Evolutionary conservation across 2,888 invertebrate species (phyloP).

Genomic region (Portevinia maculata): DNA sequence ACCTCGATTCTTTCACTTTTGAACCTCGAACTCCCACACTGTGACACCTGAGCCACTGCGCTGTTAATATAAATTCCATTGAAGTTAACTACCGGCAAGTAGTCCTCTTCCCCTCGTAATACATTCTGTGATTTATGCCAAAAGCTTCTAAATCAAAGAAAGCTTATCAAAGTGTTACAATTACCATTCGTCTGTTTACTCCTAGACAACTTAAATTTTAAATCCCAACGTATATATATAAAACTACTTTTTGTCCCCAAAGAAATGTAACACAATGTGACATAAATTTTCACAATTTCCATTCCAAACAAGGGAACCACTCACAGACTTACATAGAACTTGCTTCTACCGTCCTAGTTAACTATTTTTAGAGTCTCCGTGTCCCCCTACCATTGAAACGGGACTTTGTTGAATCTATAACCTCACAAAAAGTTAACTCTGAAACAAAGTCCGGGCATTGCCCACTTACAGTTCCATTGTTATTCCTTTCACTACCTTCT

Average conservation of each 20-base stretch:
- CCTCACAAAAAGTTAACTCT: constrained; percentile 16
- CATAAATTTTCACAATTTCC: constrained; percentile 14
- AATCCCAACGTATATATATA: constrained; percentile 8
- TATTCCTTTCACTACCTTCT: constrained; percentile 11
- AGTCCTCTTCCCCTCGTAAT: no score
- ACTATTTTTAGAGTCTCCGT: constrained; percentile 34
- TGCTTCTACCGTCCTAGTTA: constrained; percentile 41
- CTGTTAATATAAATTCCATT: no score
- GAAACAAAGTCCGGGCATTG: constrained; percentile 49
- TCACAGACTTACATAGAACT: background rate
- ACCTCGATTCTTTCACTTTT: no score
- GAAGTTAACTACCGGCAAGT: no score
- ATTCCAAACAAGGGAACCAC: constrained; percentile 5
- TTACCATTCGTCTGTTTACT: background rate
- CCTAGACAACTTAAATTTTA: background rate
- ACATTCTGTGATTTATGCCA: background rate
- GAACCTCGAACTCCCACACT: no score
- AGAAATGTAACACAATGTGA: background rate
- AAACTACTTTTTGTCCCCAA: constrained; percentile 1
- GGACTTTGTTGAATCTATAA: constrained; percentile 2
- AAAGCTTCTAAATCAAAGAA: no score
- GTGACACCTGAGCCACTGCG: no score
- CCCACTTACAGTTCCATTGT: constrained; percentile 46
- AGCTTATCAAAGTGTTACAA: no score
- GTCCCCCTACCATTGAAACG: constrained; percentile 12